These are phyloP conservation scores for Argynnis bischoffii DNA, from an alignment of 2,888 invertebrate species.

Conservation along the genomic window DNA sequence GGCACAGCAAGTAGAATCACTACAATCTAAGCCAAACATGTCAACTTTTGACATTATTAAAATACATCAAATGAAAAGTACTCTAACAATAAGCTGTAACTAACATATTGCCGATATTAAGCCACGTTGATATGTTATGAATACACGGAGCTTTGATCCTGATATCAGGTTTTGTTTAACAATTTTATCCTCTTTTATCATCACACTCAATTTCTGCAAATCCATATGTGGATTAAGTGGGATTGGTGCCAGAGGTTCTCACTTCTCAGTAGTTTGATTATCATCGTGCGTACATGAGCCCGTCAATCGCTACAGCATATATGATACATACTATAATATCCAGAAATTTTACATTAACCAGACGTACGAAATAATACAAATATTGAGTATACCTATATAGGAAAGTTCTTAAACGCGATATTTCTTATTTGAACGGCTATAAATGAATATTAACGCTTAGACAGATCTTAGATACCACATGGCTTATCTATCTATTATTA, in stretches of 20 bases:
- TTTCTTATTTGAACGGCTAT: background rate
- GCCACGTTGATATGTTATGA: no score
- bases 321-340: background rate
- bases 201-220: background rate
- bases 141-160: no score
- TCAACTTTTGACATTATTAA: no score
- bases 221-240: background rate
- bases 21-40: no score
- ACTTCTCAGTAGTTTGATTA: background rate
- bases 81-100: no score
- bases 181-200: no score
- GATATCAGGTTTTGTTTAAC: no score
- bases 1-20: no score
- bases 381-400: background rate
- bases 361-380: background rate
- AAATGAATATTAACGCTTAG: background rate
- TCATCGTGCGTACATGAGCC: no score
- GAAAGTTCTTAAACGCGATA: background rate
- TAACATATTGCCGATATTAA: no score
- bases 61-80: no score
- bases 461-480: background rate
- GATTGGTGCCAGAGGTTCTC: conserved; percentile 1
- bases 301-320: background rate
- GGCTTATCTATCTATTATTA: background rate
- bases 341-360: background rate